phyloP scores from a whole-genome alignment of 2,113 vertebrate species.

The Aegotheles bennettii region DNA sequence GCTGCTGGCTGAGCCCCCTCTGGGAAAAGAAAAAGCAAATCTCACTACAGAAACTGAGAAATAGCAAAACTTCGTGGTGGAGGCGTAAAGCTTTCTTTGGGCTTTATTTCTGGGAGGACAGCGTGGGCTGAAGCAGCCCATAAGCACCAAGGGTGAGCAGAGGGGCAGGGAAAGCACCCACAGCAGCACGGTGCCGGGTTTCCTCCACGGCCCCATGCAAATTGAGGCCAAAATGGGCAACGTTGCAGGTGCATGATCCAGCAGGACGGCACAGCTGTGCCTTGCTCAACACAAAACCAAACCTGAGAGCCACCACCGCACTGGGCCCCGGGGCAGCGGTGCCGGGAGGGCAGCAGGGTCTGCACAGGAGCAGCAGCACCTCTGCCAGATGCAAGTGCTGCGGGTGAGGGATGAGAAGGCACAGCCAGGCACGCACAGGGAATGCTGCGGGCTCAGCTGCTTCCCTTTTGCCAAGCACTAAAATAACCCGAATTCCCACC shows the following conservation, averaged over 20 bases:
- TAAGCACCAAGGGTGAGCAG: neutral
- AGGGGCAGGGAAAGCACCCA: neutral
- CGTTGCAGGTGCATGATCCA: fast-evolving
- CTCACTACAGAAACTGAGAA: neutral
- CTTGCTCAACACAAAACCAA: neutral
- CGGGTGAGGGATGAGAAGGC: neutral
- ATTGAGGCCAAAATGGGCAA: neutral
- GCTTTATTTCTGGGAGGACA: neutral
- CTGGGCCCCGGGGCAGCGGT: neutral
- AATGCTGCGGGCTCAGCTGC: neutral
- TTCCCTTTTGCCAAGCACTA: neutral
- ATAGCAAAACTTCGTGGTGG: fast-evolving
- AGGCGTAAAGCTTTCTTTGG: neutral
- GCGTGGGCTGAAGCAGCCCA: neutral
- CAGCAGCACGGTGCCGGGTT: fast-evolving
- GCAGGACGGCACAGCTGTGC: fast-evolving
- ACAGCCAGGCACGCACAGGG: neutral
- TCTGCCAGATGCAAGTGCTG: fast-evolving
- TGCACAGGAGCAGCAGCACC: neutral
- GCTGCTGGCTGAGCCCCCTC: neutral
- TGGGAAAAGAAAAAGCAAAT: neutral
- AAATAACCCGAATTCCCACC: neutral
- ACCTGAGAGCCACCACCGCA: neutral
- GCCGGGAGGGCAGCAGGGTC: neutral
- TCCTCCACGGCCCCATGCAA: neutral